Base-by-base conservation (phyloP, 2,888 invertebrate species). In the Epsilonema sp. region DNA sequence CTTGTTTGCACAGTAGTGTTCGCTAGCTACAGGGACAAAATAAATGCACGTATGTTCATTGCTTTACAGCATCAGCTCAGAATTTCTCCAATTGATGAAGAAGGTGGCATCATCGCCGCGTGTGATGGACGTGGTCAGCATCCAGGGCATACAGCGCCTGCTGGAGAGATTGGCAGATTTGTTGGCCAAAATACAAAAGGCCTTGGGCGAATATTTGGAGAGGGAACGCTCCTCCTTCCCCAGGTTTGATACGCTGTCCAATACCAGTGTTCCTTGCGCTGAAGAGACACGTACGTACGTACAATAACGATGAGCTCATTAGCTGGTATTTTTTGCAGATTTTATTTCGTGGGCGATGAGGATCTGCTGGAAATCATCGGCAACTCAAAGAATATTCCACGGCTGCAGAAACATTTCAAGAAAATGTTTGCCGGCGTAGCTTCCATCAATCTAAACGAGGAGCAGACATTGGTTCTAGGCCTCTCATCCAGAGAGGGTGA, bases 341-440 rank as follows among this genome's bases (percentile, higher is more conserved):
- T 99, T 72, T 99, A 99, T 70, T 99, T 99, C 67, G 97, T 99
- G 51, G 97, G 97, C 54, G 97, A 99, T 67, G 97, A 99, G 72
- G 97, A 99, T 74, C 72, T 99, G 52, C 72, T 99, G 49, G 97
- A 99, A 69, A 97, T 99, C 45, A 97, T 99, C 65, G 97, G 97
- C 56, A 99, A 99, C 74, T 90, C 90, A 70, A 99, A 97, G 69
- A 97, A 97, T 67, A 78, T 97, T 49, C 83, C 87, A 0, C 78
- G 94, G 26, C 73, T 99, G 11, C 97, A 99, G 67, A 99, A 99
- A 64, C 97, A 99, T 68, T 94, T 99, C 73, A 97, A 97, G 71
- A 99, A 99, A 72, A 99, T 99, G 97, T 99, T 99, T 69, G 97
- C 97, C 25, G 97, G 97, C 20, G 86, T 99, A 8, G 82, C 90